Conservation (phyloP, 2,888 invertebrate genomes). For the Celastrina argiolus region DNA sequence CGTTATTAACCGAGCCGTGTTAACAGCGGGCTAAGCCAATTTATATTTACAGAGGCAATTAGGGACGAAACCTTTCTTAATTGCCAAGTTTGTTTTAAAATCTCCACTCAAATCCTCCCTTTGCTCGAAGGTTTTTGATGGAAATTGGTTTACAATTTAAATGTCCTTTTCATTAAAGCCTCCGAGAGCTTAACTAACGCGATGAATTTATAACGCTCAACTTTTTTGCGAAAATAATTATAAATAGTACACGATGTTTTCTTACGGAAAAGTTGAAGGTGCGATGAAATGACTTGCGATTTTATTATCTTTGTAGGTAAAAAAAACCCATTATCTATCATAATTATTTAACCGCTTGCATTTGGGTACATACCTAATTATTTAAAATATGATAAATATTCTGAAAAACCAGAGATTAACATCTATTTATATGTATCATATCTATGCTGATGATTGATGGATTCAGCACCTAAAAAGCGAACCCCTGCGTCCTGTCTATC, state of each 20-base stretch:
- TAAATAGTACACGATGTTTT: background rate
- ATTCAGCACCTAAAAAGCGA: too few species aligned
- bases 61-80: conserved; percentile 16
- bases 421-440: too few species aligned
- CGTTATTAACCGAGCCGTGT: conserved; percentile 12
- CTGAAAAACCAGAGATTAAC: too few species aligned
- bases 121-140: conserved; percentile 5
- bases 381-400: too few species aligned
- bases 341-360: too few species aligned
- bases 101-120: conserved; percentile 5
- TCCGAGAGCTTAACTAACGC: background rate
- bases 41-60: conserved; percentile 22
- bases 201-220: background rate
- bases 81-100: conserved; percentile 22
- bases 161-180: conserved; percentile 8
- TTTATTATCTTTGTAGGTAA: too few species aligned
- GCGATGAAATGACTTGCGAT: too few species aligned
- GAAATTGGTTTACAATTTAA: conserved; percentile 16
- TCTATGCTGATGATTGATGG: too few species aligned
- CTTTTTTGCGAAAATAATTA: background rate
- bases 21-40: conserved; percentile 16
- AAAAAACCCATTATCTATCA: too few species aligned
- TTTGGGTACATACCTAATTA: too few species aligned
- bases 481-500: too few species aligned
- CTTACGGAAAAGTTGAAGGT: too few species aligned